Evolutionary conservation across 2,113 vertebrate genomes (phyloP).

Genomic region (Malaclemys terrapin): DNA sequence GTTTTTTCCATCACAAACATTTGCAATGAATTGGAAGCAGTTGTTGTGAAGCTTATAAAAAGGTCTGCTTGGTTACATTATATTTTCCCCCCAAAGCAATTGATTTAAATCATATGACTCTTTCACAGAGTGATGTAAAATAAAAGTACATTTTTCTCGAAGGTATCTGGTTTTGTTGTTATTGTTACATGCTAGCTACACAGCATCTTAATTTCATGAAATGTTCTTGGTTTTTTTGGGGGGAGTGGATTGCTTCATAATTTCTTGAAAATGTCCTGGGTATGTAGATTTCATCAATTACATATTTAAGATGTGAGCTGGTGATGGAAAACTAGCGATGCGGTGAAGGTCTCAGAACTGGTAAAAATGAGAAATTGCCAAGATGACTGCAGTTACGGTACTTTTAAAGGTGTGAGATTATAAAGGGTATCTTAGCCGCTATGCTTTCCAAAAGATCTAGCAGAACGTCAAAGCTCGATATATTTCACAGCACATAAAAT

Average conservation of each 20-base stretch:
- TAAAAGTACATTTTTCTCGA: neutral
- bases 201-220: neutral
- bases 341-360: neutral
- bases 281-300: neutral
- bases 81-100: neutral
- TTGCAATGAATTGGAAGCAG: neutral
- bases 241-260: neutral
- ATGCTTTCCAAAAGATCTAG: neutral
- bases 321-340: neutral
- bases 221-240: neutral
- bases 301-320: neutral
- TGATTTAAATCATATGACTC: neutral
- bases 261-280: neutral
- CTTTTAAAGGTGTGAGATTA: neutral
- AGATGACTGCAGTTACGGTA: neutral
- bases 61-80: neutral
- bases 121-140: neutral
- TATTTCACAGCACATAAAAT: neutral
- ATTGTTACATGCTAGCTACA: neutral
- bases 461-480: neutral
- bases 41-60: neutral
- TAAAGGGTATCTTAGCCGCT: neutral
- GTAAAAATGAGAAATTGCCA: neutral
- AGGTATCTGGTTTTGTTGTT: neutral
- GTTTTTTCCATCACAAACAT: slow-evolving; percentile 7